Evolutionary conservation across 2,797 vertebrate species (phyloP), one percentile per base, ranked within the genome.

Genomic region (Buphagus erythrorhynchus): DNA sequence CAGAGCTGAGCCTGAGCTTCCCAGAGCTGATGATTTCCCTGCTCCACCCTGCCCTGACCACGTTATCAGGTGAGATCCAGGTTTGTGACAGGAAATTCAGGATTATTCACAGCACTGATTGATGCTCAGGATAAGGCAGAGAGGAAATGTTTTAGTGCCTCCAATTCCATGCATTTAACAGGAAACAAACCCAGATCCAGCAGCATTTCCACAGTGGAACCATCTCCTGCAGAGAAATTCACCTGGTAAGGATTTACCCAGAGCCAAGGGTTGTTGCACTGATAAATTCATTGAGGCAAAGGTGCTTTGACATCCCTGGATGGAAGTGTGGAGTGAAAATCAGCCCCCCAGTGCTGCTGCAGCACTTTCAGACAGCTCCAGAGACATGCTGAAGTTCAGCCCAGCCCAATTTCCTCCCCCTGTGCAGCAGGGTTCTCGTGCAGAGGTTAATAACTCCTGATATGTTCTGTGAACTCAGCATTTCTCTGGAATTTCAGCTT

Each of bases 361-460:
- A n/a, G 46, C 28, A 25, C 59, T 76, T 52, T 14, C 69, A 22
- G 31, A 29, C 13, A 28, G 38, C 24, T 12, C 22, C 49, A 40
- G 78, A 65, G 49, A 22, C 10, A 77, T 0, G 24, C 79, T 74
- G 67, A 57, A 85, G 52, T 93, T 92, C 83, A 90, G 2, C 36
- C 59, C 48, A 24, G 71, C 88, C 83, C 66, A 62, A 63, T 85
- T 73, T 21, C 69, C 76, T 59, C 22, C 43, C 38, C 18, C n/a
- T 9, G 43, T 4, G 33, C 86, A 29, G 69, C 12, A 9, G 6
- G 31, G 40, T 15, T 83, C 62, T 91, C 86, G 35, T 24, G 74
- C 74, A 67, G 81, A 94, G 87, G 71, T 95, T 92, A 92, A 88
- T 78, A 86, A 93, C 63, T 96, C 81, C 86, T 43, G 40, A 69